Conservation (phyloP, 2,113 vertebrate species). For the Cyanoderma ruficeps region DNA sequence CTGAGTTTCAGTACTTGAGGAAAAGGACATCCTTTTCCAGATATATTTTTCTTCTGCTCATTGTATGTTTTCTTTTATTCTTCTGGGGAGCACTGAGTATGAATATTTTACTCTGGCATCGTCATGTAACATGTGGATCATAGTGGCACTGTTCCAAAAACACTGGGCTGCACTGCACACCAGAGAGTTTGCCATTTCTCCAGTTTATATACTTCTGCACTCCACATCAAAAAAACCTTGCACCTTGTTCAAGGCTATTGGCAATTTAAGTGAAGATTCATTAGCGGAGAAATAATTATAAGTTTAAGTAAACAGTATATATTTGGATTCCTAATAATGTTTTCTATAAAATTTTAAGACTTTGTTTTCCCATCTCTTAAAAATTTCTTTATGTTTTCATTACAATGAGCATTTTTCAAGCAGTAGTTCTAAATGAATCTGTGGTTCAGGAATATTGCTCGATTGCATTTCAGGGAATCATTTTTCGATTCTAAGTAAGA, state of each 20-base stretch:
- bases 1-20: neutral
- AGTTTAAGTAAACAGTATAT: neutral
- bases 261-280: neutral
- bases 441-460: neutral
- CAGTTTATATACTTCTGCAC: neutral
- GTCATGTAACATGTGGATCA: neutral
- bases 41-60: neutral
- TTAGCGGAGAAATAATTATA: neutral
- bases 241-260: neutral
- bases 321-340: neutral
- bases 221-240: neutral
- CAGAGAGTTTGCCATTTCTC: neutral
- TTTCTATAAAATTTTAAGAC: neutral
- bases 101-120: neutral
- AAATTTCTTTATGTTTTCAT: neutral
- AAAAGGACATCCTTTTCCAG: neutral
- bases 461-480: neutral
- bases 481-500: neutral
- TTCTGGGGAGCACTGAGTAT: neutral
- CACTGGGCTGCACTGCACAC: neutral
- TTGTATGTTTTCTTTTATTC: conserved; percentile 29
- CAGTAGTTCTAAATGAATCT: neutral
- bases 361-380: neutral
- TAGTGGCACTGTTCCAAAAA: neutral
- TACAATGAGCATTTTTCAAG: neutral